Evolutionary conservation across 2,797 vertebrate genomes (phyloP).

Genomic region (Anolis apletophallus): DNA sequence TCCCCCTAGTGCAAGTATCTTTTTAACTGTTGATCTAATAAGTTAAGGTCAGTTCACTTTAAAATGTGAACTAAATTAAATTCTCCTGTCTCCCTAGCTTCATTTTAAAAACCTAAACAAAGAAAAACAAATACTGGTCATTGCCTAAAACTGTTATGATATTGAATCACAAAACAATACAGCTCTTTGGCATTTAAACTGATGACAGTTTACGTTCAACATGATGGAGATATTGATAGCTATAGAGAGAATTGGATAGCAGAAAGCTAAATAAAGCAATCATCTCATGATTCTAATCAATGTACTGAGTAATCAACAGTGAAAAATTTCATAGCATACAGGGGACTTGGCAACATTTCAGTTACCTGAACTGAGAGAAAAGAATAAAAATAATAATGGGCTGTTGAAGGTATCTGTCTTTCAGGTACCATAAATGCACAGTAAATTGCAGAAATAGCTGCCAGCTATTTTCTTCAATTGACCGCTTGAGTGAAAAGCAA

Average conservation of each 20-base stretch:
- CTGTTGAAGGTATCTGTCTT: not conserved
- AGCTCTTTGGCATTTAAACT: constrained; percentile 10
- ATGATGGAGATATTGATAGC: constrained; percentile 25
- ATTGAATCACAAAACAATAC: not conserved
- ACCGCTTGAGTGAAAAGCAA: not conserved
- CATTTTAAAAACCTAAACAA: not conserved
- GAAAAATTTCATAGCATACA: not conserved
- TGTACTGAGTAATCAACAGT: constrained; percentile 1
- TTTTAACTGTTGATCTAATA: not conserved
- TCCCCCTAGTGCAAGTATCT: not conserved
- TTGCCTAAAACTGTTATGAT: not conserved
- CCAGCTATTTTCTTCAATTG: not conserved
- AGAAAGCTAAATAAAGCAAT: not conserved
- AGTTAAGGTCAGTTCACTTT: not conserved
- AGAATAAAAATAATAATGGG: not conserved
- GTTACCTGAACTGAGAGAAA: constrained; percentile 23
- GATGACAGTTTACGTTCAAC: not conserved
- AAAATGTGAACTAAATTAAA: not conserved
- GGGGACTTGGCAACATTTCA: constrained; percentile 9
- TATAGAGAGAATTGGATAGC: constrained; percentile 10
- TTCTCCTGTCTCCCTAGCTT: not conserved
- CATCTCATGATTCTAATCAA: constrained; percentile 3
- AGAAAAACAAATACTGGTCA: not conserved
- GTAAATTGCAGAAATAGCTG: not conserved
- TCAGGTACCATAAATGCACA: not conserved